Evolutionary conservation across 2,797 vertebrate species (phyloP), one percentile per base, ranked within the genome.

Genomic region (Rhinatrema bivittatum): DNA sequence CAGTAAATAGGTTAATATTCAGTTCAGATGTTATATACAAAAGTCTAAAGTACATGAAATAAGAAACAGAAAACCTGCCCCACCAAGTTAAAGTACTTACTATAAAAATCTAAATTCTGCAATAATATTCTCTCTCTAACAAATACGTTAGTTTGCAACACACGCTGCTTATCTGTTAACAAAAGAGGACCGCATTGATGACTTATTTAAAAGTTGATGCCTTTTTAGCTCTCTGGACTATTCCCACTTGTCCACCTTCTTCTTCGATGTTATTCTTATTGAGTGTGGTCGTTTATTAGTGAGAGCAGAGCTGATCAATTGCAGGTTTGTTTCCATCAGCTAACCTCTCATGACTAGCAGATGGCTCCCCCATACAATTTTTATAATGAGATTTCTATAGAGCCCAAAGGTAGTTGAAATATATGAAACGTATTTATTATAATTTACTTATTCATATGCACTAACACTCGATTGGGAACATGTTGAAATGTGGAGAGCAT

Each of bases 391-490:
- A 10, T 28, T 4, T 48, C n/a, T 5, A 9, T 6, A 42, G 19
- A 1, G 1, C 22, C 19, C 37, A 28, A 32, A 44, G 9, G 22
- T 2, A 42, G 26, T 35, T 16, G 12, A 62, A 28, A 9, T 17
- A n/a, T 46, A 27, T 7, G 58, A 60, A 47, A 38, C 0, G 1
- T 5, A 50, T 5, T 2, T 46, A 36, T 42, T 3, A 1, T 0
- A 42, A 29, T 3, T 2, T 30, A 51, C 38, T 35, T 16, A 24
- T 57, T 34, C 15, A 41, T 15, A 42, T 41, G 42, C n/a, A n/a
- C n/a, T 30, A 4, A 16, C 16, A n/a, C 40, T 42, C 13, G 27
- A 42, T 50, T 4, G 3, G 27, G 4, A 20, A 1, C 16, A 35
- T 20, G 15, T 44, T 45, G 36, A 21, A 24, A 43, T 0, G 3